Percentiles rank a stretch among this genome's conserved stretches.
These are phyloP conservation scores for Neuroscelio doddi DNA, from an alignment of 2,888 invertebrate genomes.

Conservation along the genomic window DNA sequence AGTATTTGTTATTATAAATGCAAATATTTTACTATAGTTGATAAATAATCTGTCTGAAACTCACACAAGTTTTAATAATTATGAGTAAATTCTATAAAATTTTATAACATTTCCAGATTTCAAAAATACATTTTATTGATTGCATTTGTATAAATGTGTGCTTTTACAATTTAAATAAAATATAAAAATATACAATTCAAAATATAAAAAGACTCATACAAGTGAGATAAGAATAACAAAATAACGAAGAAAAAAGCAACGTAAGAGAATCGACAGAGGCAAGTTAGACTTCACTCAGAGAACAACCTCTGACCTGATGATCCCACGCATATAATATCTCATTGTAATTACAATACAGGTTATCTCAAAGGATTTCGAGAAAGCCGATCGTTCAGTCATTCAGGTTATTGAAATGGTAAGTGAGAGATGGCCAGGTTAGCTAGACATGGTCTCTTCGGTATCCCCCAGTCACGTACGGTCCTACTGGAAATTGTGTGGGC, in stretches of 20 bases:
- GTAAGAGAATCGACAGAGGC: conserved; percentile 8
- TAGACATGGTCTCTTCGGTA: conserved; percentile 22
- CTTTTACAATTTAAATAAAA: too few relatives aligned
- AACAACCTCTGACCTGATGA: conserved; percentile 55
- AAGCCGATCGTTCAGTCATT: conserved; percentile 52
- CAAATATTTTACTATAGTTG: too few relatives aligned
- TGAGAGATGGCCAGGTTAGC: conserved; percentile 41
- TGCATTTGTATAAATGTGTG: too few relatives aligned
- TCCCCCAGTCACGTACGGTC: conserved; percentile 29
- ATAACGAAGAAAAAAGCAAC: conserved; percentile 10
- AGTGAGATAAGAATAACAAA: conserved; percentile 19
- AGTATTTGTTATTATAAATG: too few relatives aligned
- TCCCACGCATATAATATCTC: conserved; percentile 59
- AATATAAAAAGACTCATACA: too few relatives aligned
- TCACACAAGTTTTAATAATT: too few relatives aligned
- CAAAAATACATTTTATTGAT: too few relatives aligned
- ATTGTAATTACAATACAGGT: conserved; percentile 70
- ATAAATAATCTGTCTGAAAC: too few relatives aligned
- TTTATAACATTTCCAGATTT: too few relatives aligned
- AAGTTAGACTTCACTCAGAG: conserved; percentile 26
- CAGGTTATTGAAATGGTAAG: conserved; percentile 66
- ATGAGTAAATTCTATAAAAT: too few relatives aligned
- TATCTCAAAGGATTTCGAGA: conserved; percentile 65
- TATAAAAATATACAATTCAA: too few relatives aligned
- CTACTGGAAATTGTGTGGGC: conserved; percentile 52